Evolutionary conservation across 2,113 vertebrate species (phyloP).

Genomic region (Paratilapia polleni): DNA sequence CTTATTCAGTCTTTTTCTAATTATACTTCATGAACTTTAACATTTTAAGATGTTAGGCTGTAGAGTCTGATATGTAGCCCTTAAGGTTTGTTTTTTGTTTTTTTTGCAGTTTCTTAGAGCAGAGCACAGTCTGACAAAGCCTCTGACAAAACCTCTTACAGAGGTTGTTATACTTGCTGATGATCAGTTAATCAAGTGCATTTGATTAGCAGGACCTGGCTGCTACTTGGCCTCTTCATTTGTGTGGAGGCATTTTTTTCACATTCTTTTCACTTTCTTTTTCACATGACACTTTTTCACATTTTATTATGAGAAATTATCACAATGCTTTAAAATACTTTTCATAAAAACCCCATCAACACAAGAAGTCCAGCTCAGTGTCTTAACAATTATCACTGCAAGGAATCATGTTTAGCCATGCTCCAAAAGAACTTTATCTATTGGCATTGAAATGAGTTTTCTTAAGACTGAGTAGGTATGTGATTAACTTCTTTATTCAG

Average conservation of each 20-base stretch:
- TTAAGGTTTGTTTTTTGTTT: too few species aligned
- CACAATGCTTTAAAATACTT: not conserved
- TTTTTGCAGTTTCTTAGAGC: not conserved
- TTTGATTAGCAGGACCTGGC: not conserved
- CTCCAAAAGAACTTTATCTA: not conserved
- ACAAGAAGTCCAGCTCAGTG: too few species aligned
- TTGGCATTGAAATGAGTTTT: not conserved
- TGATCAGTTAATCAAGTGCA: constrained; percentile 1
- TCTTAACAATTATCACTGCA: not conserved
- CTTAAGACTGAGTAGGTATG: not conserved
- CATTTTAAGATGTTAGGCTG: not conserved
- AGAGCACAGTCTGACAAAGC: not conserved
- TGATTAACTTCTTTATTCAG: too few species aligned
- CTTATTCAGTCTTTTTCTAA: not conserved
- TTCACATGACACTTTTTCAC: too few species aligned
- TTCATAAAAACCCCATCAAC: not conserved
- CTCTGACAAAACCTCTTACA: not conserved
- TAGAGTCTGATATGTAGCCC: not conserved
- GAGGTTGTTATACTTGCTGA: not conserved
- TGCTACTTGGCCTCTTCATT: not conserved
- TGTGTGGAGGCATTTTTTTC: not conserved
- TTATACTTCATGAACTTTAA: not conserved
- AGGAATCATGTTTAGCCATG: not conserved
- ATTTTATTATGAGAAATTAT: not conserved
- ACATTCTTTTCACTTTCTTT: too few species aligned